A percentile compares a stretch with the other conserved stretches of the same genome.
These are phyloP conservation scores for Scylla paramamosain DNA, from an alignment of 1,140 invertebrate genomes.

Conservation along the genomic window DNA sequence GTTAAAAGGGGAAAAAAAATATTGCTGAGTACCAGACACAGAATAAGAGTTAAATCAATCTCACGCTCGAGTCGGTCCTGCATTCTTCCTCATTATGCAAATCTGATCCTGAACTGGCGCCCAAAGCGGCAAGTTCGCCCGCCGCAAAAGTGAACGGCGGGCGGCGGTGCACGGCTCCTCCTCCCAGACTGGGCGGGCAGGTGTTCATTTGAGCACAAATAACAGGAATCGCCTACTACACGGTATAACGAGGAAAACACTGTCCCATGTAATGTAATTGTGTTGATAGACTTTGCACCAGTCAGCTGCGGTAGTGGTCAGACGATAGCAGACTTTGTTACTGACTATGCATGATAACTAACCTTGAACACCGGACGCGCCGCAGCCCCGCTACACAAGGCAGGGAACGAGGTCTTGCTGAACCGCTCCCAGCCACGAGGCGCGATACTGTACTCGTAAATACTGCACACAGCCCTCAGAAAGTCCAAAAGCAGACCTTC, in stretches of 20 bases:
- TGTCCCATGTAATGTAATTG: not conserved
- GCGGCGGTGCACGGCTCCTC: not conserved
- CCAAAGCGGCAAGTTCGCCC: not conserved
- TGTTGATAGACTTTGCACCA: not conserved
- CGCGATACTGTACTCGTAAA: too few relatives aligned
- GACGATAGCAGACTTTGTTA: not conserved
- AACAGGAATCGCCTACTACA: not conserved
- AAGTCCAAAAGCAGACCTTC: too few relatives aligned
- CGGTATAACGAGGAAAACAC: not conserved
- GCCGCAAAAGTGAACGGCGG: not conserved
- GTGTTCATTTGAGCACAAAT: constrained; percentile 13
- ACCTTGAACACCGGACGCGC: not conserved
- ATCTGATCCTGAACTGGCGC: not conserved
- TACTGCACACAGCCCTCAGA: too few relatives aligned
- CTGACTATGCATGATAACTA: not conserved
- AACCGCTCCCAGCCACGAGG: too few relatives aligned
- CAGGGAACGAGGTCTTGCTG: too few relatives aligned
- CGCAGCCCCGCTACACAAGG: not conserved
- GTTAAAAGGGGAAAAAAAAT: not conserved
- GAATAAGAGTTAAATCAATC: not conserved
- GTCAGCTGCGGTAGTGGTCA: not conserved
- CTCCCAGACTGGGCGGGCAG: not conserved
- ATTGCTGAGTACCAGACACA: not conserved
- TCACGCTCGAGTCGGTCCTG: not conserved
- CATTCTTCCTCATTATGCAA: constrained; percentile 14